Conservation (phyloP, 2,113 vertebrate species). For the Octodon degus region DNA sequence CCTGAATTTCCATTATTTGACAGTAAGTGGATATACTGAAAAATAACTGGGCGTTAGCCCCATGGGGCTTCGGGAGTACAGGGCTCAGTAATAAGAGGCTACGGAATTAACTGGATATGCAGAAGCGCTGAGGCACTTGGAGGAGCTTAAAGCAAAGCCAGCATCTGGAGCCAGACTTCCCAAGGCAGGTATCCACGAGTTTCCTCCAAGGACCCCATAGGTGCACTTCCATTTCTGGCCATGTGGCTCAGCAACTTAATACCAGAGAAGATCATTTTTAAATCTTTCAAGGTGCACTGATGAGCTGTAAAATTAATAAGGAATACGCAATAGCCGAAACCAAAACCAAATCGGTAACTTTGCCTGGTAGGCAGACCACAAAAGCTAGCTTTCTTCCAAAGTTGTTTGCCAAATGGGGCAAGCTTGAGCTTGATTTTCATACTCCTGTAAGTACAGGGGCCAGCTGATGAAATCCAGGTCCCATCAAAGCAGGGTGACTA, state of each 20-base stretch:
- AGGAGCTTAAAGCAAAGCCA: background rate
- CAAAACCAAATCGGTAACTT: background rate
- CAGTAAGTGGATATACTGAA: background rate
- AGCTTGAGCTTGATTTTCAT: constrained; percentile 26
- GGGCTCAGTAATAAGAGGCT: background rate
- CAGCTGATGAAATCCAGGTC: constrained; percentile 7
- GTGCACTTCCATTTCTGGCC: background rate
- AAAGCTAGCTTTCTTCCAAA: background rate
- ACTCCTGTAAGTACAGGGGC: background rate
- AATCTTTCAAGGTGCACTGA: background rate
- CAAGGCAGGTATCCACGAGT: background rate
- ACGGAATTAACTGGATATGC: background rate
- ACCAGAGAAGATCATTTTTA: background rate
- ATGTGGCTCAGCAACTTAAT: background rate
- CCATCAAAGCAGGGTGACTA: background rate
- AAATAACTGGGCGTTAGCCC: background rate
- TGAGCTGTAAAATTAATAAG: constrained; percentile 39
- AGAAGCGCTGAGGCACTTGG: background rate
- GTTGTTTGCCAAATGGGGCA: background rate
- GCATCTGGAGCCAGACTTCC: background rate
- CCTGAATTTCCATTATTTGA: background rate
- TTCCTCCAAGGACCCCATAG: constrained; percentile 19
- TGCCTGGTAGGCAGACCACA: background rate
- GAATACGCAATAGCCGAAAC: background rate
- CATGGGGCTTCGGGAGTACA: rapidly evolving